phyloP scores from a whole-genome alignment of 1,140 invertebrate species.

The Condylostylus longicornis region DNA sequence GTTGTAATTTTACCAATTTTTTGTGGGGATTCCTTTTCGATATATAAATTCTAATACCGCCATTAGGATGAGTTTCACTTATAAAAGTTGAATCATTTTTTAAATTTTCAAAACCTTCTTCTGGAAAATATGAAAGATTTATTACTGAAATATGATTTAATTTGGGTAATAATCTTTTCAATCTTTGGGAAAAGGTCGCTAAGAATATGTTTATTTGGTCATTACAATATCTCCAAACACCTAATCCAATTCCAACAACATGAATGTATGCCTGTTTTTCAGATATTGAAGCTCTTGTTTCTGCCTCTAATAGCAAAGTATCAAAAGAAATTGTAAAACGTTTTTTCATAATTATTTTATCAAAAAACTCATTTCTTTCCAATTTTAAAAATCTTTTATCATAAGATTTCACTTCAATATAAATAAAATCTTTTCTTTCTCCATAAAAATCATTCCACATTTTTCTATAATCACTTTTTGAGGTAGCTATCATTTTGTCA shows the following conservation, averaged over 20 bases:
- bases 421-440: too few species aligned
- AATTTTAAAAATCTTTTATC: too few species aligned
- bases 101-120: conserved; percentile 12
- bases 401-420: too few species aligned
- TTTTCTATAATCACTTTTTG: not conserved
- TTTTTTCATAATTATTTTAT: conserved; percentile 25
- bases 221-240: conserved; percentile 22
- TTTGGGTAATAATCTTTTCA: conserved; percentile 12
- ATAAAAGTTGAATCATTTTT: conserved; percentile 14
- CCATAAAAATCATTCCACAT: not conserved
- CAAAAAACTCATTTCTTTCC: too few species aligned
- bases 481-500: not conserved
- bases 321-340: conserved; percentile 27
- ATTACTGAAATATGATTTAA: conserved; percentile 20
- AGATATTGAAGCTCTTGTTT: conserved; percentile 11
- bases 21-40: conserved; percentile 23
- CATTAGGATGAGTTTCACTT: conserved; percentile 13
- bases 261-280: conserved; percentile 21
- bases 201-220: conserved; percentile 29
- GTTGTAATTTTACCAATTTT: conserved; percentile 11
- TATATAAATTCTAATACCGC: conserved; percentile 18
- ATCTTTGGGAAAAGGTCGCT: conserved; percentile 23
- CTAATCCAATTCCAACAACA: conserved; percentile 27
- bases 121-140: conserved; percentile 27
- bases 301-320: conserved; percentile 18